Base-by-base conservation (phyloP, 2,113 vertebrate genomes). In the Notothenia rossii region DNA sequence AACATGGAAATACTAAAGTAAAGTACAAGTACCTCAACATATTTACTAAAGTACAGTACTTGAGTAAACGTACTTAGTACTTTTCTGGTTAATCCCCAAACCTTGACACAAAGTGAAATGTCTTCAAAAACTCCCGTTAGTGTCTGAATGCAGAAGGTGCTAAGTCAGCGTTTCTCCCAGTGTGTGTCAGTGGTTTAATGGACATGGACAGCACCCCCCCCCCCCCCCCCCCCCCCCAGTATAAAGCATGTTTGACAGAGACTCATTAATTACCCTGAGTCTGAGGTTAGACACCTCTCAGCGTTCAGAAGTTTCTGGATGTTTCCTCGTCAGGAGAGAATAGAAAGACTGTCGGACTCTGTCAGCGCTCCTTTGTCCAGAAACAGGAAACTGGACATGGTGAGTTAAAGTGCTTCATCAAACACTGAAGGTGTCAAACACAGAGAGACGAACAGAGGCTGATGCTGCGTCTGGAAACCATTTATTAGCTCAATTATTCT, bases 201-300 rank as follows among this genome's bases (percentile, higher is more conserved):
- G n/a, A n/a, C n/a, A n/a, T n/a, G n/a, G n/a, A n/a, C n/a, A n/a
- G n/a, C n/a, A n/a, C n/a, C n/a, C n/a, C n/a, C n/a, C n/a, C n/a
- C n/a, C n/a, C n/a, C 25, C 65, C 58, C 36, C 58, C 36, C 69
- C 86, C 83, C 54, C 67, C 81, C 70, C 70, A 49, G 65, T 59
- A 60, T 82, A 56, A 49, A 61, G 50, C 59, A 62, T 53, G 69
- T 83, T 83, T 89, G 89, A 93, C 77, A 82, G 79, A 92, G 83
- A 55, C 72, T 92, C 92, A 89, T 93, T 94, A 92, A 94, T 94
- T 93, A 94, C 86, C 76, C 67, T 11, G 49, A 78, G 75, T 36
- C 36, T 90, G 67, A 82, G 84, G 88, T 86, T 88, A 83, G 77
- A 84, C 90, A 89, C 91, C 86, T 80, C 74, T 88, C 82, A 81